These are phyloP conservation scores for Drosophila paracracens DNA, from an alignment of 2,888 invertebrate species.

Conservation along the genomic window DNA sequence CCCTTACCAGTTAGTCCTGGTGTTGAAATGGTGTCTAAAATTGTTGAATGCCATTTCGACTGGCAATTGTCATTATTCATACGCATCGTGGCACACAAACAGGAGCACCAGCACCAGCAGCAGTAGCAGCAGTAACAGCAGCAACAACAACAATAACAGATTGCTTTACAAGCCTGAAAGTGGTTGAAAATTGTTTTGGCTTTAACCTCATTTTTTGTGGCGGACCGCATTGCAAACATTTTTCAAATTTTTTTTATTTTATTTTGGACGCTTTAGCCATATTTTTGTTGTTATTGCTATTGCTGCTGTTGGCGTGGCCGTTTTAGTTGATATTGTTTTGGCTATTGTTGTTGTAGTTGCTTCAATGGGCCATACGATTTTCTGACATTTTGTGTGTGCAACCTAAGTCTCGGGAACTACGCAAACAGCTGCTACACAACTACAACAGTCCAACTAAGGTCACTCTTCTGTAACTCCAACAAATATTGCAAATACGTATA, in stretches of 20 bases:
- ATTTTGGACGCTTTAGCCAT: not conserved
- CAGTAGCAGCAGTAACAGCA: constrained; percentile 13
- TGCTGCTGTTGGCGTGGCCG: not conserved
- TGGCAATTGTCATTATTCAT: constrained; percentile 69
- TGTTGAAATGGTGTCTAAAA: constrained; percentile 27
- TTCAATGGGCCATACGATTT: not conserved
- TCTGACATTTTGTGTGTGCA: not conserved
- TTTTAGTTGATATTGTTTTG: not conserved
- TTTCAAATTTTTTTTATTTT: constrained; percentile 18
- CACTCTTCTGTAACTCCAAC: not conserved
- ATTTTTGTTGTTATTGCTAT: constrained; percentile 10
- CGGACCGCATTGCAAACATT: constrained; percentile 17
- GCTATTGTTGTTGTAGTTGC: not conserved
- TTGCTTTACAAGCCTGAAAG: constrained; percentile 52
- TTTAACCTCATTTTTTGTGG: constrained; percentile 16
- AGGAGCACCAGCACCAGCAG: constrained; percentile 13
- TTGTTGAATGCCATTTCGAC: constrained; percentile 52
- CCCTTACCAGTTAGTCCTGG: not conserved
- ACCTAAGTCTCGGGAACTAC: not conserved
- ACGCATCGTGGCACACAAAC: constrained; percentile 60
- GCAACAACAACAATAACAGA: constrained; percentile 53
- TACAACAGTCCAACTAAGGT: not conserved
- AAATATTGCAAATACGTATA: not conserved
- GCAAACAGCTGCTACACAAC: not conserved
- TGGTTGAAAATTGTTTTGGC: constrained; percentile 59